Percentiles rank a stretch among this genome's conserved stretches.
phyloP scores from a whole-genome alignment of 2,797 vertebrate species.

The Halcyon chelicuti region DNA sequence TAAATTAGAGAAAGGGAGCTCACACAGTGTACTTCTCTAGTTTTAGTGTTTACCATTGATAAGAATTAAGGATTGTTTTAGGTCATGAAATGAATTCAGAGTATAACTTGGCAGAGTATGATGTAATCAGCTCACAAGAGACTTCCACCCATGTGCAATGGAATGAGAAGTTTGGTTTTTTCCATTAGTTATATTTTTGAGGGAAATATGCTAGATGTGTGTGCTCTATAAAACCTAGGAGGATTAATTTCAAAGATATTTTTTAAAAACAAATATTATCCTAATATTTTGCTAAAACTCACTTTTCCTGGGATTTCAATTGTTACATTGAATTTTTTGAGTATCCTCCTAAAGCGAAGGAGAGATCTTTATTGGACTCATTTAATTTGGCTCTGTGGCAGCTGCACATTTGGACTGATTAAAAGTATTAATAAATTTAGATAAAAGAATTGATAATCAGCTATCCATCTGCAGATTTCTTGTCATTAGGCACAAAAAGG shows the following conservation, averaged over 20 bases:
- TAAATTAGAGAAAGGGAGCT: neutral
- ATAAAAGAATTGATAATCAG: conserved; percentile 38
- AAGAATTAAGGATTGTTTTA: neutral
- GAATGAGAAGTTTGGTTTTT: neutral
- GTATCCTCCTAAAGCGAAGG: neutral
- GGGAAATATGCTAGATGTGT: neutral
- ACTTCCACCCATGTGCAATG: neutral
- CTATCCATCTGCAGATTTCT: conserved; percentile 35
- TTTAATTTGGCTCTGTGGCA: neutral
- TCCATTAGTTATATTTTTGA: neutral
- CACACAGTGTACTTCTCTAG: neutral
- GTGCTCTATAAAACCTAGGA: neutral
- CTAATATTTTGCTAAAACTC: neutral
- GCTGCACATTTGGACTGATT: neutral
- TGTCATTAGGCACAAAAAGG: neutral
- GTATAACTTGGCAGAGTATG: neutral
- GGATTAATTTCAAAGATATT: neutral
- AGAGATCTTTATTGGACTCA: neutral
- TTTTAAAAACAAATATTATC: neutral
- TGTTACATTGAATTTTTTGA: neutral
- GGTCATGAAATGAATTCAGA: neutral
- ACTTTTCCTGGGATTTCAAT: neutral
- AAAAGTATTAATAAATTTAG: conserved; percentile 32
- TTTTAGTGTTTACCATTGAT: neutral
- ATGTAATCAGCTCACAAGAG: neutral